Base-by-base conservation (phyloP, 2,797 vertebrate genomes). In the Spinus pinus region DNA sequence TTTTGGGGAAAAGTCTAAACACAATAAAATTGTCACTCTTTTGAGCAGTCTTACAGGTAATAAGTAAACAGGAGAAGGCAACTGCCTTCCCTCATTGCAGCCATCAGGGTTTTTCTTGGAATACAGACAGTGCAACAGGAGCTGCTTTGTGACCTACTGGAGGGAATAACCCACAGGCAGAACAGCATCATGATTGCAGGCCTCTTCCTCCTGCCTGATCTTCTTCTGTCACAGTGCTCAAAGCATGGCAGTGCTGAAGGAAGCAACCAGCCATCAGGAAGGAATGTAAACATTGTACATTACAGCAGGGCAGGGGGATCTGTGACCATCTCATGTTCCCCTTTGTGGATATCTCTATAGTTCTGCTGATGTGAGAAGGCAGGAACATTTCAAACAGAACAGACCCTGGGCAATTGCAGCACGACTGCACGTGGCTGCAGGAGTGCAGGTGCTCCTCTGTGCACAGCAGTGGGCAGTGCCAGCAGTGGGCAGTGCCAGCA, bases 131-230 rank as follows among this genome's bases (percentile, higher is more conserved):
- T 78, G 79, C 77, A 89, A 28, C 16, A 49, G 44, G 73, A 96
- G 51, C 91, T 95, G 94, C 88, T 85, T 88, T 66, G 41, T 77
- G 53, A 81, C 91, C 95, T 95, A 44, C 67, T 95, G 83, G 90
- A 77, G 67, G 53, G 90, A 93, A 86, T 91, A 96, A 92, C 78
- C 69, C 66, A 66, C 27, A 61, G 8, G 46, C 87, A 81, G 89
- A 97, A 51, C 65, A 92, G 93, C 90, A 80, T 24, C 80, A 19
- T 95, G 95, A 95, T 96, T 97, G 96, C 95, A 92, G 91, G 86
- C 77, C 94, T 97, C 93, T 96, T 94, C 94, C 95, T 96, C 94
- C 93, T 96, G 92, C 94, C 84, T 96, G 89, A 85, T 95, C 25
- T 23, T 90, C 93, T 96, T 92, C 88, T 95, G 94, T 95, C 94